A percentile compares a stretch with the other conserved stretches of the same genome.
Conservation (phyloP, 2,888 invertebrate species). For the Amblyteles armatorius region DNA sequence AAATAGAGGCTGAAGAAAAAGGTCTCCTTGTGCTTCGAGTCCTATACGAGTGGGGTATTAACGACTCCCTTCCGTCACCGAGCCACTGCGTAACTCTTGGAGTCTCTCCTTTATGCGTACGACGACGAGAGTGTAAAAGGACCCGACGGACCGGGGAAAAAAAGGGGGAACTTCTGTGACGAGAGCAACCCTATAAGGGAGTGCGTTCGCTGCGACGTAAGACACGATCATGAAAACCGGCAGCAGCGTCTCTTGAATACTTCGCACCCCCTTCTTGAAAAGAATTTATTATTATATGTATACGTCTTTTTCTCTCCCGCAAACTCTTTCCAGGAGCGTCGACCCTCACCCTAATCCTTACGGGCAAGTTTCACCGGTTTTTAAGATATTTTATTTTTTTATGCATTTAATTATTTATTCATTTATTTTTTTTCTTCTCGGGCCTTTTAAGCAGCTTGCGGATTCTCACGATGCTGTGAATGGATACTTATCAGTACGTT, state of each 20-base stretch:
- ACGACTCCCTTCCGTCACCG: slow-evolving; percentile 29
- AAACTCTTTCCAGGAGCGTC: slow-evolving; percentile 20
- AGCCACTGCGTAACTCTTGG: slow-evolving; percentile 41
- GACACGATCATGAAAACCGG: slow-evolving; percentile 52
- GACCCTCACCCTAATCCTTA: background rate
- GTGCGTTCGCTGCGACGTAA: slow-evolving; percentile 30
- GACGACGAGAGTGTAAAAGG: slow-evolving; percentile 30
- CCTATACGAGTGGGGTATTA: slow-evolving; percentile 33
- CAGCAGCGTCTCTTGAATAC: slow-evolving; percentile 50
- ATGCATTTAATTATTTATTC: background rate
- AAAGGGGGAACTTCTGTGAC: slow-evolving; percentile 37
- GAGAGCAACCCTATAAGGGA: slow-evolving; percentile 35
- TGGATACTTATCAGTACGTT: background rate
- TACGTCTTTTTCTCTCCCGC: background rate
- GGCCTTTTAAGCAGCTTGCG: slow-evolving; percentile 13
- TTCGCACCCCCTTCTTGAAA: slow-evolving; percentile 34
- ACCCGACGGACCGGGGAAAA: slow-evolving; percentile 13
- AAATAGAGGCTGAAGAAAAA: slow-evolving; percentile 14
- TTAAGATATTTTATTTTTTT: background rate
- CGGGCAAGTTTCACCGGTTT: background rate
- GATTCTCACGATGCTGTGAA: slow-evolving; percentile 23
- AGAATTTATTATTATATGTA: background rate
- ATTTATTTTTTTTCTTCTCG: background rate
- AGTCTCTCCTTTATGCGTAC: slow-evolving; percentile 32
- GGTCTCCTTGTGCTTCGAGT: slow-evolving; percentile 2